Conservation (phyloP, 2,797 vertebrate species). For the Lagocephalus sceleratus region DNA sequence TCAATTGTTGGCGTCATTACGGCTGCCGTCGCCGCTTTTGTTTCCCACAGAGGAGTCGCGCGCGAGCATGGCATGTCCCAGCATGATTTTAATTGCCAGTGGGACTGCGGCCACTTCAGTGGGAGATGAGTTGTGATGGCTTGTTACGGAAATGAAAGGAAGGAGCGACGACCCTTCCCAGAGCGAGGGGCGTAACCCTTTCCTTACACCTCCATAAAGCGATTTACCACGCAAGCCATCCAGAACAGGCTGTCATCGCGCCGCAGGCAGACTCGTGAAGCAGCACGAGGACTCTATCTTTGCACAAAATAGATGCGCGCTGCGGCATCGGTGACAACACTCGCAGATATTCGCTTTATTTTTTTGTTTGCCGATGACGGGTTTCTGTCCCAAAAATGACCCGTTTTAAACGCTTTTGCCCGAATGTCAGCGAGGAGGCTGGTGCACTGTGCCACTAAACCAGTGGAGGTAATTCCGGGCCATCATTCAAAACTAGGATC, state of each 20-base stretch:
- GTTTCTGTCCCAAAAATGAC: slow-evolving; percentile 25
- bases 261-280: slow-evolving; percentile 28
- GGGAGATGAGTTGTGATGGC: slow-evolving; percentile 73
- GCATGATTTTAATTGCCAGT: slow-evolving; percentile 81
- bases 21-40: slow-evolving; percentile 58
- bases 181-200: slow-evolving; percentile 59
- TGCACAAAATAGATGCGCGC: slow-evolving; percentile 35
- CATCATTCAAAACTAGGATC: slow-evolving; percentile 51
- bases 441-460: slow-evolving; percentile 27
- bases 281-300: slow-evolving; percentile 26
- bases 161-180: slow-evolving; percentile 51
- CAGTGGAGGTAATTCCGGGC: slow-evolving; percentile 44
- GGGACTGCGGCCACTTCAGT: slow-evolving; percentile 74
- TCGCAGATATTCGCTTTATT: slow-evolving; percentile 27
- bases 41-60: slow-evolving; percentile 66
- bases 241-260: slow-evolving; percentile 23
- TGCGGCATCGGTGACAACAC: slow-evolving; percentile 38
- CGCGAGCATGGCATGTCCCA: slow-evolving; percentile 71
- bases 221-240: slow-evolving; percentile 43
- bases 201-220: slow-evolving; percentile 44
- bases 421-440: slow-evolving; percentile 29
- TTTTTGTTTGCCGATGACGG: slow-evolving; percentile 35
- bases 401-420: slow-evolving; percentile 28
- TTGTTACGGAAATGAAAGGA: slow-evolving; percentile 78
- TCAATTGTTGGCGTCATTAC: slow-evolving; percentile 61